Conservation (phyloP, 2,113 vertebrate species). For the Lipophrys pholis region DNA sequence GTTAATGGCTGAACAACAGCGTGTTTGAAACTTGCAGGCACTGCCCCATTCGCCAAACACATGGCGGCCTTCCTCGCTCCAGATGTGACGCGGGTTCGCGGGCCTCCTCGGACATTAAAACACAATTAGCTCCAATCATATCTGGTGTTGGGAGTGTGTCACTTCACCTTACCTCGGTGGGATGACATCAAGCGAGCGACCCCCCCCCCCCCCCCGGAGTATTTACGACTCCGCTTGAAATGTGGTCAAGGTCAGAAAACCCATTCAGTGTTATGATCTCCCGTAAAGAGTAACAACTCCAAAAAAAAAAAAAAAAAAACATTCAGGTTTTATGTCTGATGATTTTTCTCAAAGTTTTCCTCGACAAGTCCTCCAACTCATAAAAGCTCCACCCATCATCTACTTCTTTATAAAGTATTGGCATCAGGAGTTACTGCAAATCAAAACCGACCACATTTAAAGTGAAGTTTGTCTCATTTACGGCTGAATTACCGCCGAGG, state of each 20-base stretch:
- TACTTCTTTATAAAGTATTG: too few species aligned
- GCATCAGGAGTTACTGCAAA: too few species aligned
- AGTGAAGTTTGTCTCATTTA: too few species aligned
- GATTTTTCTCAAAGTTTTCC: too few species aligned
- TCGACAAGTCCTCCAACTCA: too few species aligned
- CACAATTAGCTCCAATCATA: conserved; percentile 75
- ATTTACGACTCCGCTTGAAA: conserved; percentile 44
- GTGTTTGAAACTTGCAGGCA: too few species aligned
- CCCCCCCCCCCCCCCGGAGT: not conserved
- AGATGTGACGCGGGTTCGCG: conserved; percentile 70
- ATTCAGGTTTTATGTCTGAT: too few species aligned
- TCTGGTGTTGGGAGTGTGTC: conserved; percentile 76
- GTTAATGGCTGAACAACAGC: too few species aligned
- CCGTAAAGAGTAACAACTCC: conserved; percentile 47
- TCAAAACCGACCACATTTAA: conserved; percentile 18
- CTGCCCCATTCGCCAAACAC: too few species aligned
- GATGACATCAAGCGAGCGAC: conserved; percentile 52
- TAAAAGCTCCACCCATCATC: too few species aligned
- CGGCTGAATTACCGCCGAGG: too few species aligned
- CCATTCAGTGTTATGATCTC: conserved; percentile 38
- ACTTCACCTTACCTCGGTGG: conserved; percentile 73
- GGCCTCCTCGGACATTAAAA: conserved; percentile 75
- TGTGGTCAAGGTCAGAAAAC: conserved; percentile 57
- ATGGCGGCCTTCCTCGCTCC: conserved; percentile 69
- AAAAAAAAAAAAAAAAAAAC: too few species aligned